Percentiles rank a stretch among this genome's conserved stretches.
Conservation (phyloP, 2,797 vertebrate species). For the Nannoperca obscura region DNA sequence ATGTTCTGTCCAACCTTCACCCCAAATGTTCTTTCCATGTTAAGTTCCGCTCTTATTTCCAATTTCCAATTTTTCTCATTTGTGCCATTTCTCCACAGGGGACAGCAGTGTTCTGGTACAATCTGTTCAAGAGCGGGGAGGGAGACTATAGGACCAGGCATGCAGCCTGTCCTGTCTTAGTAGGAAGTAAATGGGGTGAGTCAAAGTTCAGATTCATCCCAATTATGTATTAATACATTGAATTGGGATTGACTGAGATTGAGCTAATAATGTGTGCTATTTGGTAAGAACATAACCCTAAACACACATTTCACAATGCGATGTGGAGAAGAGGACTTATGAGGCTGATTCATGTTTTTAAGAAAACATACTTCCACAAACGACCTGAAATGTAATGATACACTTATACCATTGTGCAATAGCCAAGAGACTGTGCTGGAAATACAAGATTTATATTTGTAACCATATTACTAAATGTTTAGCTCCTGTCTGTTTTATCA, state of each 20-base stretch:
- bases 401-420: no score
- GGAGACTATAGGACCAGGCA: slow-evolving; percentile 97
- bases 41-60: no score
- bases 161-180: slow-evolving; percentile 96
- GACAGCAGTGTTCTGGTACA: slow-evolving; percentile 98
- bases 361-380: no score
- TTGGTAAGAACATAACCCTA: not conserved
- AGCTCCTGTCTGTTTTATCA: not conserved
- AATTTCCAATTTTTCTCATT: not conserved
- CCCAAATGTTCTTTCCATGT: no score
- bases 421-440: no score
- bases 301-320: no score
- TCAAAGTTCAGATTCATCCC: slow-evolving; percentile 39
- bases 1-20: no score
- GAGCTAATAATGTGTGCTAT: not conserved
- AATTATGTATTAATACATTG: not conserved
- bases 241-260: not conserved
- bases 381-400: no score
- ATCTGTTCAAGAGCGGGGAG: slow-evolving; percentile 94
- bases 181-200: slow-evolving; percentile 99
- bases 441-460: no score
- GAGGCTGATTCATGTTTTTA: no score
- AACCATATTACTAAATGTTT: no score
- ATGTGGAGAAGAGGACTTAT: no score
- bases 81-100: slow-evolving; percentile 84